Base-by-base conservation (phyloP, 2,113 vertebrate species). In the Ptilorrhoa leucosticta region DNA sequence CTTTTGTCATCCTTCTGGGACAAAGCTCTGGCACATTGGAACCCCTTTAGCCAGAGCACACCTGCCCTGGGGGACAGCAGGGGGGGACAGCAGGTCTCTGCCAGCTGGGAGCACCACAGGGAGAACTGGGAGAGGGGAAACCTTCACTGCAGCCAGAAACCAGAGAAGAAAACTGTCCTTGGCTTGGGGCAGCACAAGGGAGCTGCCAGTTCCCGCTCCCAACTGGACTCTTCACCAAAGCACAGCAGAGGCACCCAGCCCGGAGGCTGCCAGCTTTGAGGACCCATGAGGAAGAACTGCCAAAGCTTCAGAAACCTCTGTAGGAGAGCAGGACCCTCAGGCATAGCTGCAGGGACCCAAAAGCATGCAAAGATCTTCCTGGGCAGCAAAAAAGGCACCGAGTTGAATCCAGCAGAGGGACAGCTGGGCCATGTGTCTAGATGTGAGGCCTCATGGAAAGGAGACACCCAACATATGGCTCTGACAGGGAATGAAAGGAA, bases 391-490 rank as follows among this genome's bases (percentile, higher is more conserved):
- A 82, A 85, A 70, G 33, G n/a, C 56, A 63, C 35, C 1, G 10
- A 75, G 47, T 47, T 50, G 54, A 91, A 88, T 17, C 39, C 48
- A 73, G 72, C 72, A 40, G 3, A 2, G 71, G 77, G 54, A 50
- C 22, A 77, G 70, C 3, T 2, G 37, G 14, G 57, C n/a, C n/a
- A 22, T 1, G 3, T 2, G n/a, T n/a, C n/a, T n/a, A n/a, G n/a
- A n/a, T n/a, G n/a, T n/a, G 70, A 65, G 26, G 37, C 45, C 51
- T 50, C 27, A 26, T n/a, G 87, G 42, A 94, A 94, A 96, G 83
- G 87, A 79, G 50, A 89, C 18, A 94, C 30, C 54, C 89, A 69
- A 40, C 87, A 90, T 13, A 39, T 39, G 91, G 91, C 53, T 96
- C 86, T 10, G 57, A 53, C 42, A 68, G 65, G 66, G 71, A 53